These are phyloP conservation scores for Anser brachyrhynchus DNA, from an alignment of 2,113 vertebrate species.

Conservation along the genomic window DNA sequence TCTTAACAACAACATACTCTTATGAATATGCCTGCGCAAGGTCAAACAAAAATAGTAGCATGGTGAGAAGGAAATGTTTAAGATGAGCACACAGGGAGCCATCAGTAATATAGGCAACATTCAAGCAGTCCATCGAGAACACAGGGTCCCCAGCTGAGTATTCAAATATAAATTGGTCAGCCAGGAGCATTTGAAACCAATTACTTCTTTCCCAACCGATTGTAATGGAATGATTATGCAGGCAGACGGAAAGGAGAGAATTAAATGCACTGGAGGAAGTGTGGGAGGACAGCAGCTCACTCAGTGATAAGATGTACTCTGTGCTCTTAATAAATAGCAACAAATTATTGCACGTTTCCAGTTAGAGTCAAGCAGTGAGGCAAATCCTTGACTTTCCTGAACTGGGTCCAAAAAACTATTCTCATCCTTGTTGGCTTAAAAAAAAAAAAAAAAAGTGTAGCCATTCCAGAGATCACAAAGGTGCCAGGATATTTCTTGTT, in stretches of 20 bases:
- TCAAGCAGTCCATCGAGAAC: not conserved
- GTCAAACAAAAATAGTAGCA: conserved; percentile 12
- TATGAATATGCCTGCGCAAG: not conserved
- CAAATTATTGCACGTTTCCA: conserved; percentile 48
- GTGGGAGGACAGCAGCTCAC: conserved; percentile 67
- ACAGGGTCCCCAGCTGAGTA: not conserved
- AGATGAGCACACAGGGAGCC: conserved; percentile 4
- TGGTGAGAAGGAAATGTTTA: not conserved
- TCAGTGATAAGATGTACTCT: conserved; percentile 39
- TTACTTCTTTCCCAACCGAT: conserved; percentile 6
- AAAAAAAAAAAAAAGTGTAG: not conserved
- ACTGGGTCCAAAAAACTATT: conserved; percentile 21
- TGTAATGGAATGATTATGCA: conserved; percentile 38
- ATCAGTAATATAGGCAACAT: not conserved
- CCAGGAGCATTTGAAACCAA: conserved; percentile 44
- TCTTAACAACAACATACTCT: conserved; percentile 4
- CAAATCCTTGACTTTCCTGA: conserved; percentile 39
- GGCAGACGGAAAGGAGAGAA: conserved; percentile 29
- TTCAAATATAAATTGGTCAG: conserved; percentile 37
- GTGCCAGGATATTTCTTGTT: conserved; percentile 18
- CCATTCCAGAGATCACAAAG: not conserved
- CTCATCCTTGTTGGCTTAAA: not conserved
- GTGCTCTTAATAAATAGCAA: conserved; percentile 66
- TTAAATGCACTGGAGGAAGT: conserved; percentile 28
- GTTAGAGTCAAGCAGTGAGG: conserved; percentile 3